A percentile compares a stretch with the other conserved stretches of the same genome.
Conservation (phyloP, 2,888 invertebrate genomes). For the Bellardia pandia region DNA sequence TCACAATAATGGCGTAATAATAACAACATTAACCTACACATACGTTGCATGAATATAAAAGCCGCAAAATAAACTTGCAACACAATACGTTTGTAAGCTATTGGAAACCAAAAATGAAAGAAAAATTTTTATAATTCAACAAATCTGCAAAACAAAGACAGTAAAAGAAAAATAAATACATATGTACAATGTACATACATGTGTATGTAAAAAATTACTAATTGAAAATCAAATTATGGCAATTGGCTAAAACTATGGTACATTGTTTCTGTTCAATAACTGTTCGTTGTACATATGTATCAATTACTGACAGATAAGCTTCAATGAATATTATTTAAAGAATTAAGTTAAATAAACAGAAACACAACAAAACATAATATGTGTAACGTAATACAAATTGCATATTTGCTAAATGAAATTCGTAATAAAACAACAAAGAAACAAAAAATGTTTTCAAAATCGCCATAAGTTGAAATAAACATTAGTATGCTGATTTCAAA, state of each 20-base stretch:
- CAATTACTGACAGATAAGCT: constrained; percentile 46
- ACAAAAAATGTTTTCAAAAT: constrained; percentile 30
- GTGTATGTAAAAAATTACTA: not conserved
- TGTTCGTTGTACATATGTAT: not conserved
- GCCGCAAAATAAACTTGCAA: constrained; percentile 38
- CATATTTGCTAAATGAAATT: constrained; percentile 53
- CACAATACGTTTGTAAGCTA: constrained; percentile 22
- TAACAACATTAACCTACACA: constrained; percentile 62
- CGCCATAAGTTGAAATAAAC: constrained; percentile 7
- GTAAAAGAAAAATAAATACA: not conserved
- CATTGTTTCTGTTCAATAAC: not conserved
- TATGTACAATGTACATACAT: not conserved
- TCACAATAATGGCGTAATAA: constrained; percentile 38
- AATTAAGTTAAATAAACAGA: not conserved
- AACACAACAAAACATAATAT: not conserved
- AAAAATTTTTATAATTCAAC: not conserved
- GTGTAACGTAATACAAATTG: constrained; percentile 58
- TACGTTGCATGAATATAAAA: not conserved
- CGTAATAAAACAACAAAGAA: constrained; percentile 10
- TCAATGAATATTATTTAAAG: constrained; percentile 29
- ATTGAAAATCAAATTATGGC: constrained; percentile 35
- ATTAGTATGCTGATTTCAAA: constrained; percentile 49
- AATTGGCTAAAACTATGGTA: constrained; percentile 24
- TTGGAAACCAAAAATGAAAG: not conserved
- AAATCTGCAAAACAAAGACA: constrained; percentile 18